These are phyloP conservation scores for Epizoanthus illoricatus DNA, from an alignment of 92 coral and sea anemone species.

Conservation along the genomic window DNA sequence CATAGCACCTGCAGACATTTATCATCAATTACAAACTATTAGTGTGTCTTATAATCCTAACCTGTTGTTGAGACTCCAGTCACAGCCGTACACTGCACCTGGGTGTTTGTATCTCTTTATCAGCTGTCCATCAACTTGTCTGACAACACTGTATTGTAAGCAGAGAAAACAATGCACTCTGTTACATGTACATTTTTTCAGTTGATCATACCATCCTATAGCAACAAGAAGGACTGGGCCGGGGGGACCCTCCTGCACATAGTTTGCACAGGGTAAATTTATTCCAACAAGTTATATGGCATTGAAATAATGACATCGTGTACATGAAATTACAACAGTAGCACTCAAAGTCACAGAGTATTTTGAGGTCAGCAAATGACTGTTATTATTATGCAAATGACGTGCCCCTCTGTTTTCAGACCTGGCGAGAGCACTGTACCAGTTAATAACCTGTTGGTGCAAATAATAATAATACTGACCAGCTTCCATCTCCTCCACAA, in stretches of 20 bases:
- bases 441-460: too few relatives aligned
- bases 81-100: constrained; percentile 97
- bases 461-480: constrained; percentile 55
- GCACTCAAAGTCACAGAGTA: not conserved
- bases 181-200: too few relatives aligned
- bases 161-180: not conserved
- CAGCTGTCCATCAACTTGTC: constrained; percentile 85
- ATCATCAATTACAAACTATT: not conserved
- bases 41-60: constrained; percentile 4
- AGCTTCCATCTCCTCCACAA: constrained; percentile 76
- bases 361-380: too few relatives aligned
- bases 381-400: too few relatives aligned
- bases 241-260: too few relatives aligned
- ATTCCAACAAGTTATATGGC: too few relatives aligned
- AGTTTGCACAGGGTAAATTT: too few relatives aligned
- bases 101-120: constrained; percentile 91
- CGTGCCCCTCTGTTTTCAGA: too few relatives aligned
- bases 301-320: too few relatives aligned
- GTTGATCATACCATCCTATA: too few relatives aligned
- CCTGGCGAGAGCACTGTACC: too few relatives aligned
- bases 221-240: too few relatives aligned
- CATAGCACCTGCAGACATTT: not conserved
- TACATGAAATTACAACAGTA: not conserved
- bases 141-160: constrained; percentile 66
- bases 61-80: constrained; percentile 99